phyloP scores from a whole-genome alignment of 2,888 invertebrate species.

The Spisula solida region DNA sequence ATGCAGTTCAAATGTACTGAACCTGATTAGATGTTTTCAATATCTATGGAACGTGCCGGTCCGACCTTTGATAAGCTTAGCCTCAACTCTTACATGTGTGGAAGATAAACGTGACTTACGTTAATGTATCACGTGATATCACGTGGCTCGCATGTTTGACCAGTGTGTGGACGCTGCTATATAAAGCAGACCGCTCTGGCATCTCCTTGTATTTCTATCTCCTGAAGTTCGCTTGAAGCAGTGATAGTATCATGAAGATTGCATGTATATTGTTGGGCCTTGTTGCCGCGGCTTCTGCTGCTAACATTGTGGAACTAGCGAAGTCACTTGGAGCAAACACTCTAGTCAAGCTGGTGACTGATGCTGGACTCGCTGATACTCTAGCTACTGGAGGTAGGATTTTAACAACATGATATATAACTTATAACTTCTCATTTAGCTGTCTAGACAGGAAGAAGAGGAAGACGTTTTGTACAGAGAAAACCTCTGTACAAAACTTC shows the following conservation, averaged over 20 bases:
- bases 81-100: neutral
- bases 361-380: slow-evolving; percentile 72
- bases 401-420: too few relatives aligned
- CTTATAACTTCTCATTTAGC: too few relatives aligned
- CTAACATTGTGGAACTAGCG: slow-evolving; percentile 69
- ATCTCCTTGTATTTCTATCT: neutral
- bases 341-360: slow-evolving; percentile 66
- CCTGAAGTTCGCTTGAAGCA: neutral
- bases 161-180: neutral
- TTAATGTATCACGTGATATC: too few relatives aligned
- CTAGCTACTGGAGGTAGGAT: slow-evolving; percentile 68
- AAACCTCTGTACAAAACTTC: too few relatives aligned
- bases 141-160: too few relatives aligned
- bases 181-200: neutral
- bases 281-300: slow-evolving; percentile 52
- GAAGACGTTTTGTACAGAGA: too few relatives aligned
- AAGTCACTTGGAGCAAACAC: slow-evolving; percentile 69
- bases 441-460: too few relatives aligned
- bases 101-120: neutral
- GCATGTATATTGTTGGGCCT: slow-evolving; percentile 25
- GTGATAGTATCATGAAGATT: slow-evolving; percentile 12
- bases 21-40: neutral
- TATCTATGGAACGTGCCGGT: neutral
- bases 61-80: neutral
- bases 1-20: neutral